These are phyloP conservation scores for Heterodera schachtii DNA, from an alignment of 1,140 invertebrate genomes.

Conservation along the genomic window DNA sequence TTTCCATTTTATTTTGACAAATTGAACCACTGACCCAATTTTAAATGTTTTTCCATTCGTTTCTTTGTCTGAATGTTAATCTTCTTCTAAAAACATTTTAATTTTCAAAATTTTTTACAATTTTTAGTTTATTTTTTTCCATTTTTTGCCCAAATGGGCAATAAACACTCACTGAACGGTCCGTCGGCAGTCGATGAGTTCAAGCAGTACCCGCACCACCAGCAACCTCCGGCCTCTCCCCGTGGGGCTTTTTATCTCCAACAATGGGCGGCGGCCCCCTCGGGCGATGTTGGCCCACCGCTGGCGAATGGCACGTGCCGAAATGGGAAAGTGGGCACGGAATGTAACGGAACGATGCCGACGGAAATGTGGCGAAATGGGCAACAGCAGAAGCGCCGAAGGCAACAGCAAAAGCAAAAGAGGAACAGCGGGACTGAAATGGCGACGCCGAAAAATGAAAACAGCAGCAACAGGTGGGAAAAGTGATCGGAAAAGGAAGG, in stretches of 20 bases:
- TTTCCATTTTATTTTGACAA: no score
- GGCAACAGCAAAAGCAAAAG: slow-evolving; percentile 1
- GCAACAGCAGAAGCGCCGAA: background rate
- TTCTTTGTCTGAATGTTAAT: background rate
- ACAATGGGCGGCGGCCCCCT: background rate
- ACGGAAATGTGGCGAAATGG: background rate
- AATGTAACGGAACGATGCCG: slow-evolving; percentile 3
- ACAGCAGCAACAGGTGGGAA: background rate
- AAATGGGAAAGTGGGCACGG: background rate
- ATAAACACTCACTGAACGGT: slow-evolving; percentile 10
- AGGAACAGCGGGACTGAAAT: background rate
- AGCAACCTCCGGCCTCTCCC: background rate
- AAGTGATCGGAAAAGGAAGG: no score
- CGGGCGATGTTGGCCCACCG: background rate
- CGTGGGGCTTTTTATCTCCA: background rate
- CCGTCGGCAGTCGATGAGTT: background rate
- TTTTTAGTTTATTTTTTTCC: background rate
- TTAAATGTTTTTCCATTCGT: no score
- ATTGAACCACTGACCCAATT: no score
- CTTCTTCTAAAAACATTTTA: background rate
- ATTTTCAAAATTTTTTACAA: background rate
- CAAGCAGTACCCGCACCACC: background rate
- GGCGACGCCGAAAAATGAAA: background rate
- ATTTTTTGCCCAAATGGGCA: slow-evolving; percentile 5
- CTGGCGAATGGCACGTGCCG: background rate